Percentiles rank a stretch among this genome's conserved stretches.
Evolutionary conservation across 2,888 invertebrate genomes (phyloP).

Genomic region (Andricus quercusramuli): DNA sequence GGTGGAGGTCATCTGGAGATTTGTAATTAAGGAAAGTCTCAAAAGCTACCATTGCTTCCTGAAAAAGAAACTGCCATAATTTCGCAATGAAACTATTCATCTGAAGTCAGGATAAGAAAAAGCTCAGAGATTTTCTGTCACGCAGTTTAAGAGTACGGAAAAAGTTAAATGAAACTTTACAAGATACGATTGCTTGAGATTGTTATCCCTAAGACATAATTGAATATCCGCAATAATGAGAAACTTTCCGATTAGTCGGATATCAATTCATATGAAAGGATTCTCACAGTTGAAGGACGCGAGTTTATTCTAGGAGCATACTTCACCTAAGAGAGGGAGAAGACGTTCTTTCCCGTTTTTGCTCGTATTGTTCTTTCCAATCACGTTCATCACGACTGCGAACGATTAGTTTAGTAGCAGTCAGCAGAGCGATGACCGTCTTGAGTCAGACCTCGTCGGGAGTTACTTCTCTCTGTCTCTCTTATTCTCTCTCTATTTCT

Average conservation of each 20-base stretch:
- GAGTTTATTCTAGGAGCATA: conserved; percentile 15
- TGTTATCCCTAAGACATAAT: too few relatives aligned
- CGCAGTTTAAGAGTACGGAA: too few relatives aligned
- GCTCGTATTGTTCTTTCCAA: conserved; percentile 38
- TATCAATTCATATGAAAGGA: neutral
- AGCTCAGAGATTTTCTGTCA: too few relatives aligned
- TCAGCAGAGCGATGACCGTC: conserved; percentile 40
- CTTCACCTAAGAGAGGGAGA: neutral
- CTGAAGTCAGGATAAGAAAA: too few relatives aligned
- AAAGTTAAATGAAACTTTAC: too few relatives aligned
- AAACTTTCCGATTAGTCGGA: neutral
- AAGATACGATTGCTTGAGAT: too few relatives aligned
- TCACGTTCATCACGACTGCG: conserved; percentile 37
- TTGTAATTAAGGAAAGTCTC: conserved; percentile 27
- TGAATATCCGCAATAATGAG: too few relatives aligned
- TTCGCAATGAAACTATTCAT: neutral
- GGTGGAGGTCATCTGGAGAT: conserved; percentile 28
- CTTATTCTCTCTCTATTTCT: conserved; percentile 31
- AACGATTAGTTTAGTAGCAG: conserved; percentile 41
- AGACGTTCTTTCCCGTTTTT: conserved; percentile 25
- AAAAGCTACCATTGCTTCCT: conserved; percentile 1
- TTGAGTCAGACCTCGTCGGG: conserved; percentile 43
- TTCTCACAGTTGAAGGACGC: neutral
- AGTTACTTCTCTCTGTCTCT: conserved; percentile 43
- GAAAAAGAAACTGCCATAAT: conserved; percentile 8